Evolutionary conservation across 2,113 vertebrate genomes (phyloP), one percentile per base, ranked within the genome.

Genomic region (Erythrolamprus reginae): DNA sequence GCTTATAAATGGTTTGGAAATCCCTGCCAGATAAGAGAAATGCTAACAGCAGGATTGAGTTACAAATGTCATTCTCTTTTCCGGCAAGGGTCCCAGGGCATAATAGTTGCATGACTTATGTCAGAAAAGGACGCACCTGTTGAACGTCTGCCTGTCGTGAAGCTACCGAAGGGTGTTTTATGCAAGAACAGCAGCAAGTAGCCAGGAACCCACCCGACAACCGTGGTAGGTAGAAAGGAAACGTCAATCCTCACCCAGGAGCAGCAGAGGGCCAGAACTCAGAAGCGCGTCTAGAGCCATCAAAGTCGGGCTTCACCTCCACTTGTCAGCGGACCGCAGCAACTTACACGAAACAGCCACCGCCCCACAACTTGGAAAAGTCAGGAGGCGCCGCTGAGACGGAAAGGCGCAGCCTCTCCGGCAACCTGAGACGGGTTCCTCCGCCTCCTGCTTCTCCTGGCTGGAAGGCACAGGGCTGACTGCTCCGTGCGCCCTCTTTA

Each of bases 241-340:
- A 21, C n/a, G n/a, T 28, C 50, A 52, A 21, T 65, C 82, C 89
- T 90, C 89, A 90, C 89, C 82, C 83, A 90, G 83, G 45, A 90
- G 83, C 55, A 90, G 83, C 83, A 85, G 55, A 2, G 47, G 82
- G 21, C 53, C 42, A 6, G 13, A 38, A 48, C 83, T 5, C 82
- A 28, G 89, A 7, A 38, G 10, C 89, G 13, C 23, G 53, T 48
- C 83, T 23, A 83, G n/a, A 1, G 33, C 83, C 89, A 90, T 90
- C 82, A n/a, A 26, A 82, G 23, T 33, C 26, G 7, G 13, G 6
- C 28, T 28, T 48, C 28, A 48, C 33, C 58, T 50, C 33, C 17
- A 24, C 50, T 38, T 17, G 26, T 55, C 13, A 45, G 28, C 87
- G 45, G 47, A 38, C 28, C 12, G 45, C 48, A 38, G 65, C 61